phyloP scores from a whole-genome alignment of 1,140 invertebrate genomes.

The Platyscapa corneri region DNA sequence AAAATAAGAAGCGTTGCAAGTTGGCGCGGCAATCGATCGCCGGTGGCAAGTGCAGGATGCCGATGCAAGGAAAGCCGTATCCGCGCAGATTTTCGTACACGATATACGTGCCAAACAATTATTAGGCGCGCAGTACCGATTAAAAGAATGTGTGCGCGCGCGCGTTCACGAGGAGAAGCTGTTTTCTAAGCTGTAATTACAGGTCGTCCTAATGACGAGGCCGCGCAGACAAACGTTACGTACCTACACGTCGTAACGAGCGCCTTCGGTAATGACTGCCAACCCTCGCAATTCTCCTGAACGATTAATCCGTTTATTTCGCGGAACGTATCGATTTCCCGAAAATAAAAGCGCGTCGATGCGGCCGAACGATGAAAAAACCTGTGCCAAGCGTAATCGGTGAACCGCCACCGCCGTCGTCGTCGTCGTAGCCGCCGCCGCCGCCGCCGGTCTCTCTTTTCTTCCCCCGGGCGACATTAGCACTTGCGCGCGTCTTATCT shows the following conservation, averaged over 20 bases:
- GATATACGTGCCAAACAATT: not conserved
- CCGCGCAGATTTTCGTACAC: slow-evolving; percentile 10
- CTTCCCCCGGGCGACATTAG: not conserved
- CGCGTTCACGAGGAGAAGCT: not conserved
- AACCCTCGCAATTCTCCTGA: not conserved
- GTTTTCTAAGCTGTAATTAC: slow-evolving; percentile 32
- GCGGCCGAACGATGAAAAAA: no score
- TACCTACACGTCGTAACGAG: not conserved
- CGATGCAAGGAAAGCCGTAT: not conserved
- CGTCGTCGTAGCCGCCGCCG: no score
- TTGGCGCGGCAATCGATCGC: not conserved
- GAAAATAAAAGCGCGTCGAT: not conserved
- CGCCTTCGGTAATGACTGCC: slow-evolving; percentile 2
- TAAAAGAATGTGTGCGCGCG: not conserved
- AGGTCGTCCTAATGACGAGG: not conserved
- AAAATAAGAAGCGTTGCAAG: no score
- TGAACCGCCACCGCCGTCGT: no score
- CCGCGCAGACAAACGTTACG: slow-evolving; percentile 7
- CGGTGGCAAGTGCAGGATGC: not conserved
- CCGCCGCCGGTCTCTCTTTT: no score
- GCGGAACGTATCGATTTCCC: slow-evolving; percentile 10
- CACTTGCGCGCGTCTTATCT: not conserved
- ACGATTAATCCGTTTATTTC: slow-evolving; percentile 19
- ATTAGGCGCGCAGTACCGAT: not conserved
- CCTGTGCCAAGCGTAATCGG: no score